Evolutionary conservation across 2,113 vertebrate species (phyloP).

Genomic region (Alces alces): DNA sequence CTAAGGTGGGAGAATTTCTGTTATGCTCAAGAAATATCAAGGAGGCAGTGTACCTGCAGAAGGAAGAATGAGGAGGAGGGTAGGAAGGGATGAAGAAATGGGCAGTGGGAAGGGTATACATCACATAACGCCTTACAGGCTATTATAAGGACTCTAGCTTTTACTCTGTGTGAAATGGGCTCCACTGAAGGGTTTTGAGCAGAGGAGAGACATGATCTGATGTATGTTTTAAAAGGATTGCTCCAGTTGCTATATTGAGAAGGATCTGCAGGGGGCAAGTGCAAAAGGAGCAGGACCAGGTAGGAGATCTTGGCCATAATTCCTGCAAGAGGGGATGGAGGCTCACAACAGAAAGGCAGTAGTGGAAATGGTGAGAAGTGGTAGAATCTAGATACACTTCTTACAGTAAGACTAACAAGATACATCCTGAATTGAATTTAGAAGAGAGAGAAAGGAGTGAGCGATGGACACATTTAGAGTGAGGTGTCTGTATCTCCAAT

Average conservation of each 20-base stretch:
- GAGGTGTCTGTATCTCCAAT: neutral
- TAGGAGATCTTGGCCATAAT: neutral
- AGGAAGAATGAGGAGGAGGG: neutral
- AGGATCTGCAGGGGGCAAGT: neutral
- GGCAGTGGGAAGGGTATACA: neutral
- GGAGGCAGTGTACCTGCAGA: neutral
- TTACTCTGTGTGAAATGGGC: neutral
- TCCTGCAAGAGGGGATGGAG: neutral
- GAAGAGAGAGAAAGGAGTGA: neutral
- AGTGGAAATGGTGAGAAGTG: neutral
- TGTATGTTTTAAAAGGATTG: neutral
- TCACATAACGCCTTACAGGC: neutral
- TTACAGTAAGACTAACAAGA: neutral
- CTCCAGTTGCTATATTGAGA: neutral
- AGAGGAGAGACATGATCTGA: neutral
- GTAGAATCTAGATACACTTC: neutral
- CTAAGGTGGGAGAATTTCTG: neutral
- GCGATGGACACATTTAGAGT: neutral
- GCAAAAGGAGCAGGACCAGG: neutral
- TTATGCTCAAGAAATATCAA: neutral
- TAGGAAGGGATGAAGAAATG: neutral
- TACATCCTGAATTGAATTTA: neutral
- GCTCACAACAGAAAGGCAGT: neutral
- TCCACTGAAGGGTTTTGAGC: neutral
- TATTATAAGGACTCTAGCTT: neutral